These are phyloP conservation scores for Macrotis lagotis DNA, from an alignment of 2,113 vertebrate species.

Conservation along the genomic window DNA sequence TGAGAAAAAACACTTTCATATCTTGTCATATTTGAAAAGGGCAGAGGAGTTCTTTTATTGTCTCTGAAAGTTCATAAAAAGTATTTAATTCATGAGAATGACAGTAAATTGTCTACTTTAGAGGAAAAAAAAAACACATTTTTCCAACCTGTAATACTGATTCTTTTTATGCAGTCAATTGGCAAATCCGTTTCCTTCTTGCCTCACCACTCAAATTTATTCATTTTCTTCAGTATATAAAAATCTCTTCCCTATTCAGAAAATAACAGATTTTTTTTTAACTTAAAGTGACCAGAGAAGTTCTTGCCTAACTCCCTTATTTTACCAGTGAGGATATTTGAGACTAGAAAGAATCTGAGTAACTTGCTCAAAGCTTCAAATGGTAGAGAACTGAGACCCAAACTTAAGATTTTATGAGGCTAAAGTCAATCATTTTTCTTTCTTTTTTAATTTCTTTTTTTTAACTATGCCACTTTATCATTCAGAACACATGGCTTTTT, in stretches of 20 bases:
- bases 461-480: neutral
- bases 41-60: slow-evolving; percentile 10
- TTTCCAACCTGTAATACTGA: slow-evolving; percentile 24
- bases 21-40: slow-evolving; percentile 44
- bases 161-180: slow-evolving; percentile 31
- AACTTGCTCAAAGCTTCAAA: no score
- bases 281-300: no score
- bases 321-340: no score
- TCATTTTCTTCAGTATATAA: slow-evolving; percentile 51
- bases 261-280: no score
- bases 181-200: neutral
- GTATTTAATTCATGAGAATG: slow-evolving; percentile 45
- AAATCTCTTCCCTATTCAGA: slow-evolving; percentile 15
- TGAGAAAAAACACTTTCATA: slow-evolving; percentile 25
- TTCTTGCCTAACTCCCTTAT: no score
- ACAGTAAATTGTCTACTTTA: slow-evolving; percentile 51
- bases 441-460: no score
- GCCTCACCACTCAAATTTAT: slow-evolving; percentile 43
- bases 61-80: slow-evolving; percentile 31
- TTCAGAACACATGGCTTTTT: slow-evolving; percentile 54
- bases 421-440: no score
- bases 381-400: no score
- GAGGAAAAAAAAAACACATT: slow-evolving; percentile 8
- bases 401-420: no score
- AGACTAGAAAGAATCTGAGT: no score